Evolutionary conservation across 1,140 invertebrate species (phyloP), one percentile per base, ranked within the genome.

Genomic region (Drosophila quadrilineata): DNA sequence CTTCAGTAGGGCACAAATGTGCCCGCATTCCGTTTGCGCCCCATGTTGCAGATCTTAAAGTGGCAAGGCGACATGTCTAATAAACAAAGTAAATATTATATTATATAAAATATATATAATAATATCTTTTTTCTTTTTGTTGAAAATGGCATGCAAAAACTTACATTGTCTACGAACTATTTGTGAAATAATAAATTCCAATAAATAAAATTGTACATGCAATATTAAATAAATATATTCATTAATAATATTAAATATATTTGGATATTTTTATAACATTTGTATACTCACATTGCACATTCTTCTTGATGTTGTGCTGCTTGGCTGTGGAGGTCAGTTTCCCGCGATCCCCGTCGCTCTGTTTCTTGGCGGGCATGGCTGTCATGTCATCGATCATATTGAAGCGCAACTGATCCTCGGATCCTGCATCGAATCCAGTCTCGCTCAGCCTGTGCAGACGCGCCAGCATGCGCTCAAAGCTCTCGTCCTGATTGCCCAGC

Each of bases 91-190:
- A 2, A 6, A 5, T 2, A 6, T 5, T 17, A 6, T 31, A n/a
- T 14, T 5, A 26, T 31, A 6, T 6, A 12, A 14, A 19, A 33
- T 14, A 28, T 3, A 9, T 16, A 16, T 45, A 35, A 36, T 16
- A 24, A 10, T 22, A 6, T 21, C 16, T 41, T 36, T 10, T 43
- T 17, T 0, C 14, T 0, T 9, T 0, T 1, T 50, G 16, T 16
- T 40, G 5, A 5, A 24, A 29, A 14, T 38, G 31, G 67, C 75
- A 80, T 80, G 75, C 75, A 71, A 57, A 58, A n/a, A 88, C 87
- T 88, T 88, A 88, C 87, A 88, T 57, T 86, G 74, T 76, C 84
- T 88, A 74, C 82, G 87, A 67, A 87, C 87, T 88, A 75, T 60
- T 38, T 46, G 50, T 29, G 40, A 67, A 43, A 49, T 65, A 45